phyloP scores from a whole-genome alignment of 2,113 vertebrate species.

The Telmatochromis sp. region DNA sequence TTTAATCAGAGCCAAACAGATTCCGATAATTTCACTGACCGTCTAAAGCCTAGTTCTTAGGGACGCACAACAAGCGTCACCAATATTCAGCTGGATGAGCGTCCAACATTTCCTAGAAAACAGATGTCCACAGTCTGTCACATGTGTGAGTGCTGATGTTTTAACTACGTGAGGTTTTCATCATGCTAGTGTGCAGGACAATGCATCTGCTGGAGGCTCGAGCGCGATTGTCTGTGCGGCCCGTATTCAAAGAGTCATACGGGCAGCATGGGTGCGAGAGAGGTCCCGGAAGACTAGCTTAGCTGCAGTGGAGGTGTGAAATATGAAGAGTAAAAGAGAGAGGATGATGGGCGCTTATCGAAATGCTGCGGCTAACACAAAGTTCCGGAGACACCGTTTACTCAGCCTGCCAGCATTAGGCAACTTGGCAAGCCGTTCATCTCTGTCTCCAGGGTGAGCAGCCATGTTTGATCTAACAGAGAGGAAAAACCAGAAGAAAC shows the following conservation, averaged over 20 bases:
- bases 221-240: not conserved
- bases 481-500: slow-evolving; percentile 1
- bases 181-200: not conserved
- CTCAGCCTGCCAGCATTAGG: slow-evolving; percentile 55
- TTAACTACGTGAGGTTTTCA: not conserved
- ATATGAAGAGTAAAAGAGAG: slow-evolving; percentile 55
- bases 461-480: not conserved
- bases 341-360: slow-evolving; percentile 56
- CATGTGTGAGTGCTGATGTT: not conserved
- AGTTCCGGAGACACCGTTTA: slow-evolving; percentile 60
- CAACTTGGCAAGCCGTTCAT: slow-evolving; percentile 1
- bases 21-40: not conserved
- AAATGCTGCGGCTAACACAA: slow-evolving; percentile 40
- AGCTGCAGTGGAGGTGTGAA: slow-evolving; percentile 53
- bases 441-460: not conserved
- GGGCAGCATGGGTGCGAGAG: not conserved
- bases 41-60: not conserved
- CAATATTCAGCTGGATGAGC: not conserved
- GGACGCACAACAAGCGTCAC: not conserved
- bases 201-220: not conserved
- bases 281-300: slow-evolving; percentile 29
- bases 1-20: not conserved
- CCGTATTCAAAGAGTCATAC: not conserved
- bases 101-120: slow-evolving; percentile 4
- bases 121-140: slow-evolving; percentile 8